Conservation (phyloP, 2,888 invertebrate genomes). For the Linyphia triangularis region DNA sequence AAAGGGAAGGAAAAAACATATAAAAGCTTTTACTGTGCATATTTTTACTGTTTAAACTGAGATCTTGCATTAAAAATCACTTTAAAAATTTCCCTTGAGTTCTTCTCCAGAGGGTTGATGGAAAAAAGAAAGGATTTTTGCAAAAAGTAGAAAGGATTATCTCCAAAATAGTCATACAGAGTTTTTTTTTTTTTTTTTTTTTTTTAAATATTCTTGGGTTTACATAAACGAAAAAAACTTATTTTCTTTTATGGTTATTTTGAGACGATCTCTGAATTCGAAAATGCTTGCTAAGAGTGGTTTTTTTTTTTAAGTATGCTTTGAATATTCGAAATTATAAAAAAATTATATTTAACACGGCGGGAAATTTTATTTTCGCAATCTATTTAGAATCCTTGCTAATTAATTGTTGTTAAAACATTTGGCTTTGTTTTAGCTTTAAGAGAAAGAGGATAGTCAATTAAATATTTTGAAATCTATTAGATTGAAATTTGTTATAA, state of each 20-base stretch:
- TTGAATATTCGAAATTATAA: too few relatives aligned
- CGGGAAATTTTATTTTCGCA: too few relatives aligned
- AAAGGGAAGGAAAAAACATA: background rate
- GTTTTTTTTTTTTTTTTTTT: conserved; percentile 3
- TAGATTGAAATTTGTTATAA: too few relatives aligned
- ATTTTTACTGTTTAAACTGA: background rate
- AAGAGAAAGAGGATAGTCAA: too few relatives aligned
- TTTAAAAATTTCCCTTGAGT: background rate
- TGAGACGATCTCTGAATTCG: background rate
- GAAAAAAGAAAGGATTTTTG: background rate
- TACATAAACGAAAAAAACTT: background rate
- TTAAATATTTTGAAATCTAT: too few relatives aligned
- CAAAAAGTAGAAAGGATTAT: background rate
- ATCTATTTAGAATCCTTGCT: too few relatives aligned
- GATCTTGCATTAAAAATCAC: background rate
- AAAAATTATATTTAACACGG: too few relatives aligned
- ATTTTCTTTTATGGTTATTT: too few relatives aligned
- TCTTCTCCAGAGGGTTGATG: background rate
- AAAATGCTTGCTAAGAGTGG: background rate
- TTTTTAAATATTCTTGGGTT: background rate
- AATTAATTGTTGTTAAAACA: too few relatives aligned
- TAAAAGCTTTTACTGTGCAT: background rate
- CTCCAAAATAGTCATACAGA: background rate
- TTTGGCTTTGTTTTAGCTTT: too few relatives aligned
- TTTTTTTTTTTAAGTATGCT: too few relatives aligned